Conservation (phyloP, 2,888 invertebrate species). For the Carcina quercana region DNA sequence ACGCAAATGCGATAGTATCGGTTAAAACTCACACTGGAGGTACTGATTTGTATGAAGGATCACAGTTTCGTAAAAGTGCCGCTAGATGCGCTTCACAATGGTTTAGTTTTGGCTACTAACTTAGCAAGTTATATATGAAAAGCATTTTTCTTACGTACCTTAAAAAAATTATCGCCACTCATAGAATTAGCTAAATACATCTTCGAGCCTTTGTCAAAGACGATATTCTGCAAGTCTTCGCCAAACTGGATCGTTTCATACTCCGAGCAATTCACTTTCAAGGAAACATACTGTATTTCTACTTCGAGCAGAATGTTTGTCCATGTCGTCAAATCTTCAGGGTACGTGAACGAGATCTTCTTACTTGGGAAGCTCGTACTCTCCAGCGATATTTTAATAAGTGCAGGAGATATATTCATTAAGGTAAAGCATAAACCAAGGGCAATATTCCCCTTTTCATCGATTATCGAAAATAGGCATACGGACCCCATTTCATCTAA, state of each 20-base stretch:
- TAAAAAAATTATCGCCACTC: conserved; percentile 5
- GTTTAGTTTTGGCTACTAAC: too few species aligned
- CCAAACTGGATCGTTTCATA: background rate
- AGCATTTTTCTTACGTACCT: conserved; percentile 12
- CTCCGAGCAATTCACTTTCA: conserved; percentile 22
- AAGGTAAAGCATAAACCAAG: conserved; percentile 30
- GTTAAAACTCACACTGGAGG: too few species aligned
- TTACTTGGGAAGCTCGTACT: conserved; percentile 7
- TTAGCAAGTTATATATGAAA: conserved; percentile 9
- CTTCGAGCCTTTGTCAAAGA: conserved; percentile 7
- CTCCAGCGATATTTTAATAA: conserved; percentile 21
- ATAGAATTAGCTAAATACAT: conserved; percentile 14
- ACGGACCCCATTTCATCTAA: conserved; percentile 20
- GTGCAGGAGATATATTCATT: background rate
- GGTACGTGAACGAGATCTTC: background rate
- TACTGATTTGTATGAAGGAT: too few species aligned
- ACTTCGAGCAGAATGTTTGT: conserved; percentile 25
- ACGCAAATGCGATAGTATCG: too few species aligned
- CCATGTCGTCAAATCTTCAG: conserved; percentile 14
- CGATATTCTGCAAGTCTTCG: conserved; percentile 9
- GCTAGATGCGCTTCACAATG: too few species aligned
- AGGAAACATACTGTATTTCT: conserved; percentile 14
- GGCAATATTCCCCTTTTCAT: conserved; percentile 16
- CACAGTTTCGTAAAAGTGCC: too few species aligned
- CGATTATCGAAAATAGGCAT: conserved; percentile 40